Conservation (phyloP, 2,113 vertebrate species). For the Rutilus rutilus region DNA sequence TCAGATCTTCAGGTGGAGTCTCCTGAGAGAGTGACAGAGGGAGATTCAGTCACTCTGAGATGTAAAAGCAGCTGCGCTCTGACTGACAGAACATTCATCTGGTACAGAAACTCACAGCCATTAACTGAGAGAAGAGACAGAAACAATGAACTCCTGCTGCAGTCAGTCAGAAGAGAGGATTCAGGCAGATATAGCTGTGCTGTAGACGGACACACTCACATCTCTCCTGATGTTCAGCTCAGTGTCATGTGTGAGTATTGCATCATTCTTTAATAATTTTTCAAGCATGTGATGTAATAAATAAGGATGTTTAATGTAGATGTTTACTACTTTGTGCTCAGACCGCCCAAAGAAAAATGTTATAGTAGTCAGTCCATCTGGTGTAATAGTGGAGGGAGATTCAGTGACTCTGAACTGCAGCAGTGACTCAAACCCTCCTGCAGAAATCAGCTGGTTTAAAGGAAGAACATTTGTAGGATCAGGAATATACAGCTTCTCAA, state of each 20-base stretch:
- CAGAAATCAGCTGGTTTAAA: too few relatives aligned
- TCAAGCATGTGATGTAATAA: too few relatives aligned
- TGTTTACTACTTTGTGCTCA: too few relatives aligned
- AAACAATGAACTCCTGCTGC: not conserved
- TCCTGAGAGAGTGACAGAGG: too few relatives aligned
- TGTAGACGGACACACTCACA: not conserved
- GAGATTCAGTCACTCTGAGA: not conserved
- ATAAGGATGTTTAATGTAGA: too few relatives aligned
- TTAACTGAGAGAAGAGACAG: not conserved
- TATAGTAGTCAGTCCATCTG: not conserved
- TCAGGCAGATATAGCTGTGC: slow-evolving; percentile 9
- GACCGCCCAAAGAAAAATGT: too few relatives aligned
- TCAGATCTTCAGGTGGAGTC: too few relatives aligned
- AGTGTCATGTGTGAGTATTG: not conserved
- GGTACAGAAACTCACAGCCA: slow-evolving; percentile 2
- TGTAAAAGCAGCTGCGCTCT: not conserved
- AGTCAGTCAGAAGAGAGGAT: slow-evolving; percentile 38
- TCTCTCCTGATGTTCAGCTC: not conserved
- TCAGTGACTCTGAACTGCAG: slow-evolving; percentile 14
- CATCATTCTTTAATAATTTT: not conserved
- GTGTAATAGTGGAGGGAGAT: not conserved
- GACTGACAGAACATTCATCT: slow-evolving; percentile 16
- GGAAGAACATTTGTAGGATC: too few relatives aligned
- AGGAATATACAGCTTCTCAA: too few relatives aligned
- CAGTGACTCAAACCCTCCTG: not conserved